Evolutionary conservation across 2,888 invertebrate genomes (phyloP).

Genomic region (Ochropleura plecta): DNA sequence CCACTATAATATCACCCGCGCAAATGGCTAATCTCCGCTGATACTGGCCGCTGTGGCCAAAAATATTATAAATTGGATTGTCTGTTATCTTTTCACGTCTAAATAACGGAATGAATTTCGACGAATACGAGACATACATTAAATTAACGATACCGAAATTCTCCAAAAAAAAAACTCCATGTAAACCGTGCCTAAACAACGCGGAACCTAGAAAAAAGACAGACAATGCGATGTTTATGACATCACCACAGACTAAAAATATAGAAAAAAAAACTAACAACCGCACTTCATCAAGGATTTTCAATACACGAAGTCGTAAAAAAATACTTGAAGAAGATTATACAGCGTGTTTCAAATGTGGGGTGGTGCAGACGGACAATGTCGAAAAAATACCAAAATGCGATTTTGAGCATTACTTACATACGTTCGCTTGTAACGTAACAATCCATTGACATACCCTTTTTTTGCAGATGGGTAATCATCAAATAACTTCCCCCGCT

Average conservation of each 20-base stretch:
- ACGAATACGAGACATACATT: background rate
- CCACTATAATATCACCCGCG: no score
- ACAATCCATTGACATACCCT: no score
- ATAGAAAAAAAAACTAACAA: constrained; percentile 27
- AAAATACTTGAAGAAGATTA: background rate
- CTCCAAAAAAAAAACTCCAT: background rate
- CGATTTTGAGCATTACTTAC: no score
- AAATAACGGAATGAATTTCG: background rate
- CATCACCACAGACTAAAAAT: constrained; percentile 40
- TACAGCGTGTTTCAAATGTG: background rate
- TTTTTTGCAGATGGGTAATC: no score
- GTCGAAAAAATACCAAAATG: no score
- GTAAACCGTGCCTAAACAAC: constrained; percentile 14
- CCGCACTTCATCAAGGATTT: constrained; percentile 51
- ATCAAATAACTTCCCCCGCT: no score
- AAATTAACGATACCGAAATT: background rate
- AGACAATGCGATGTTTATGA: constrained; percentile 38
- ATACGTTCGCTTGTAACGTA: no score
- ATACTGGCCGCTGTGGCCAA: background rate
- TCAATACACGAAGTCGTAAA: constrained; percentile 45
- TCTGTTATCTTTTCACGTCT: background rate
- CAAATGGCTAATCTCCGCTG: no score
- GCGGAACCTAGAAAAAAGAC: constrained; percentile 8
- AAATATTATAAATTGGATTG: background rate
- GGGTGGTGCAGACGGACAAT: no score